A percentile compares a stretch with the other conserved stretches of the same genome.
Evolutionary conservation across 1,140 invertebrate species (phyloP).

Genomic region (Drosophila malerkotliana): DNA sequence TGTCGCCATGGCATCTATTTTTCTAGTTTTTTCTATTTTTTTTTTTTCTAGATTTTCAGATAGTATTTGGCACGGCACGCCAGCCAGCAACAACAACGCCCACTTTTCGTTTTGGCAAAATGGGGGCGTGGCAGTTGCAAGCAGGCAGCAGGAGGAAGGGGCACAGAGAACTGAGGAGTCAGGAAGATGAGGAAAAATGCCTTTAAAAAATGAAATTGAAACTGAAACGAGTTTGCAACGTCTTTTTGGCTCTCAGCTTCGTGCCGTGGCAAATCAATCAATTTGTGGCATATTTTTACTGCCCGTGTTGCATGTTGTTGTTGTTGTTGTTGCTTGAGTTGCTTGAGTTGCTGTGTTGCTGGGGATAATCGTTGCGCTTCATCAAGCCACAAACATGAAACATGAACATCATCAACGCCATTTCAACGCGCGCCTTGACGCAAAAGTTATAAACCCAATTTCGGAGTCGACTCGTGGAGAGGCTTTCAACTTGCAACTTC

Average conservation of each 20-base stretch:
- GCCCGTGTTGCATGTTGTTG: conserved; percentile 39
- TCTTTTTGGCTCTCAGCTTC: conserved; percentile 51
- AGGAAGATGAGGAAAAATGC: conserved; percentile 44
- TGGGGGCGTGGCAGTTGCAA: not conserved
- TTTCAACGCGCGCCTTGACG: conserved; percentile 71
- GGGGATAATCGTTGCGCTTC: conserved; percentile 79
- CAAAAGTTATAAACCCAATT: conserved; percentile 75
- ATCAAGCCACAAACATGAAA: conserved; percentile 81
- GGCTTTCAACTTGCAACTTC: not conserved
- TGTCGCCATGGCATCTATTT: conserved; percentile 54
- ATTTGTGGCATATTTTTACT: conserved; percentile 71
- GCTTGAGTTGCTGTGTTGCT: conserved; percentile 40
- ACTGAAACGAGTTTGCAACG: conserved; percentile 73
- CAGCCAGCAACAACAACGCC: conserved; percentile 58
- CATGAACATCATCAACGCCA: conserved; percentile 81
- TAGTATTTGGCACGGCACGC: conserved; percentile 58
- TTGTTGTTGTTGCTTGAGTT: conserved; percentile 26
- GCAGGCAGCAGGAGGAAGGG: too few species aligned
- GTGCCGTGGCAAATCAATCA: conserved; percentile 83
- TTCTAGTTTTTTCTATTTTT: too few species aligned
- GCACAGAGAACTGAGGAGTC: too few species aligned
- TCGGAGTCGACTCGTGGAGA: conserved; percentile 17
- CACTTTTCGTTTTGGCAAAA: conserved; percentile 39
- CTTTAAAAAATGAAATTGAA: conserved; percentile 75
- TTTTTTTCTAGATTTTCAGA: conserved; percentile 19